phyloP scores from a whole-genome alignment of 2,797 vertebrate genomes.

The Fistularia tabacaria region DNA sequence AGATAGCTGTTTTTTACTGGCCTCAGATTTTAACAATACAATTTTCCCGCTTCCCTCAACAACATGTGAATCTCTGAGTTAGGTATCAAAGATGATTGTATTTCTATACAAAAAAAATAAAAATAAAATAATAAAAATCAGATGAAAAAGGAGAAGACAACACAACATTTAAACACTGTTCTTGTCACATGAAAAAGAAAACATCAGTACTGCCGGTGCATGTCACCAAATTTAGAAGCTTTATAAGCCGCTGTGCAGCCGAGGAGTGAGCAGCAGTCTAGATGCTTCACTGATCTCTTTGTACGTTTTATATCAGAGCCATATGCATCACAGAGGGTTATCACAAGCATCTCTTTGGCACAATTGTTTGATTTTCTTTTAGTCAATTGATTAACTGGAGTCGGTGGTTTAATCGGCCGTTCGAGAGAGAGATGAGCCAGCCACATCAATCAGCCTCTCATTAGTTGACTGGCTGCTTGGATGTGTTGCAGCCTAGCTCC shows the following conservation, averaged over 20 bases:
- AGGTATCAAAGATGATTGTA: too few species aligned
- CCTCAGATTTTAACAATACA: too few species aligned
- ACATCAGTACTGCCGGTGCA: slow-evolving; percentile 1
- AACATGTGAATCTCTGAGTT: too few species aligned
- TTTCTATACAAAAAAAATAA: not conserved
- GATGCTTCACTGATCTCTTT: slow-evolving; percentile 15
- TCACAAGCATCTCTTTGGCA: slow-evolving; percentile 15
- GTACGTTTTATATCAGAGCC: slow-evolving; percentile 26
- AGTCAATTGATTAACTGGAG: slow-evolving; percentile 7
- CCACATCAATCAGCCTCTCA: slow-evolving; percentile 20
- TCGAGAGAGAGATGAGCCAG: not conserved
- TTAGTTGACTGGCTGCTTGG: slow-evolving; percentile 5
- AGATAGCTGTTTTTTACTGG: too few species aligned
- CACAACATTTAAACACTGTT: slow-evolving; percentile 6
- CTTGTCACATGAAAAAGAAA: slow-evolving; percentile 13
- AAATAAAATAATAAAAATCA: too few species aligned
- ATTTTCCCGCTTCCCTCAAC: too few species aligned
- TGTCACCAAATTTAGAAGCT: slow-evolving; percentile 9
- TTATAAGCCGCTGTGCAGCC: slow-evolving; percentile 16
- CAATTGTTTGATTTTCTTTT: slow-evolving; percentile 17
- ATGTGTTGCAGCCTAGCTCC: slow-evolving; percentile 33
- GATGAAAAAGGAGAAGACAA: slow-evolving; percentile 11
- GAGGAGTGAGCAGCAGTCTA: slow-evolving; percentile 6
- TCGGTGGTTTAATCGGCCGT: slow-evolving; percentile 5
- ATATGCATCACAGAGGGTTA: slow-evolving; percentile 20